Evolutionary conservation across 1,140 invertebrate genomes (phyloP).

Genomic region (Pachyrhynchus sulphureomaculatus): DNA sequence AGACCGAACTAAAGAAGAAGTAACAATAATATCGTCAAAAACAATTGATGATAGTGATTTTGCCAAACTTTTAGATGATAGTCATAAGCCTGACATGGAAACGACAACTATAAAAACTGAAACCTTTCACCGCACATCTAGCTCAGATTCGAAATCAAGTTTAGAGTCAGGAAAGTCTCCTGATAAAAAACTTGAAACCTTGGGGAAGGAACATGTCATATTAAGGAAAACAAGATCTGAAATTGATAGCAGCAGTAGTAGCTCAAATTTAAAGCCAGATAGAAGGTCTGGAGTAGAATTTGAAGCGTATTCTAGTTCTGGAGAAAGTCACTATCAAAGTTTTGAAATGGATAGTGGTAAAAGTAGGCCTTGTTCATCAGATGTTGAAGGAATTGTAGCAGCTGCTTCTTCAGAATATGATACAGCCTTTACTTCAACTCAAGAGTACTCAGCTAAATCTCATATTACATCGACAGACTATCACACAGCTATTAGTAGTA

Average conservation of each 20-base stretch:
- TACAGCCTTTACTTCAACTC: slow-evolving; percentile 74
- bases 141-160: slow-evolving; percentile 51
- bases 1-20: slow-evolving; percentile 32
- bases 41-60: slow-evolving; percentile 8
- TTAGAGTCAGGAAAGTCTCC: slow-evolving; percentile 44
- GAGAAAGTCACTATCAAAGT: slow-evolving; percentile 86
- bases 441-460: slow-evolving; percentile 71
- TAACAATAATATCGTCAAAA: slow-evolving; percentile 21
- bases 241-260: slow-evolving; percentile 53
- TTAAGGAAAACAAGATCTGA: slow-evolving; percentile 48
- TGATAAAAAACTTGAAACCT: slow-evolving; percentile 35
- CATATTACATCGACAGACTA: slow-evolving; percentile 76
- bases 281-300: slow-evolving; percentile 66
- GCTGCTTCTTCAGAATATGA: slow-evolving; percentile 83
- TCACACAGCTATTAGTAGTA: slow-evolving; percentile 76
- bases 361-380: slow-evolving; percentile 83
- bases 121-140: slow-evolving; percentile 39
- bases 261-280: slow-evolving; percentile 57
- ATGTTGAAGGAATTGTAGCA: slow-evolving; percentile 73
- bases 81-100: not conserved
- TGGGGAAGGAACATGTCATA: slow-evolving; percentile 43
- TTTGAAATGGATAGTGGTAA: slow-evolving; percentile 73
- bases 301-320: slow-evolving; percentile 82
- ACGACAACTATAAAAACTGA: not conserved
- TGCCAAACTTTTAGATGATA: slow-evolving; percentile 4